These are phyloP conservation scores for Lasioglossum baleicum DNA, from an alignment of 1,140 invertebrate species.

Conservation along the genomic window DNA sequence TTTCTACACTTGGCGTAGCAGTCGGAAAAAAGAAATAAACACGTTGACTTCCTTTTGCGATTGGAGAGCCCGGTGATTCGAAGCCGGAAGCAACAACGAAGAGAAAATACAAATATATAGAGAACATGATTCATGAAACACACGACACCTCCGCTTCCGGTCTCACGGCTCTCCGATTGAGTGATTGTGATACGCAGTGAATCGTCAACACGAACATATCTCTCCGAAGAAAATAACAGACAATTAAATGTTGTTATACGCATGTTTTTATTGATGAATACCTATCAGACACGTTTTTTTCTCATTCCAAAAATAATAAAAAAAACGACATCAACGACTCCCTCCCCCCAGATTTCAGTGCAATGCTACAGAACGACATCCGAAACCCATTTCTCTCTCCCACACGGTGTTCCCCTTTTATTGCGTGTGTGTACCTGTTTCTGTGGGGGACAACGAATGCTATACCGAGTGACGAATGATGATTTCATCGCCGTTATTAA, in stretches of 20 bases:
- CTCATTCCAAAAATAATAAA: not conserved
- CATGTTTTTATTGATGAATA: conserved; percentile 37
- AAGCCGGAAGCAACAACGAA: no score
- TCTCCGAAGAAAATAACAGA: conserved; percentile 36
- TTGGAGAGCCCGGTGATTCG: not conserved
- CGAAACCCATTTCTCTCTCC: not conserved
- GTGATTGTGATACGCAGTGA: conserved; percentile 37
- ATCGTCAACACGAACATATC: conserved; percentile 46
- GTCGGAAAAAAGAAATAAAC: not conserved
- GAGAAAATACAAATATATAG: not conserved
- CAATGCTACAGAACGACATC: not conserved
- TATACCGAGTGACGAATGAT: not conserved
- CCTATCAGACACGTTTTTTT: conserved; percentile 27
- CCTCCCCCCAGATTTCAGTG: not conserved
- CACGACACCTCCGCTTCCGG: not conserved
- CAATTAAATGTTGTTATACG: conserved; percentile 48
- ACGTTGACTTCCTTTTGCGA: conserved; percentile 34
- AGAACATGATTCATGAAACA: not conserved
- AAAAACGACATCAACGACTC: no score
- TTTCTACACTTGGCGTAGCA: conserved; percentile 45
- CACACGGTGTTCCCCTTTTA: no score
- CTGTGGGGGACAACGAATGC: not conserved
- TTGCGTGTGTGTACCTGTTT: not conserved
- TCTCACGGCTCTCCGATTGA: conserved; percentile 1
- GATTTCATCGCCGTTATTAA: not conserved